Evolutionary conservation across 2,888 invertebrate species (phyloP).

Genomic region (Nomada lathburiana): DNA sequence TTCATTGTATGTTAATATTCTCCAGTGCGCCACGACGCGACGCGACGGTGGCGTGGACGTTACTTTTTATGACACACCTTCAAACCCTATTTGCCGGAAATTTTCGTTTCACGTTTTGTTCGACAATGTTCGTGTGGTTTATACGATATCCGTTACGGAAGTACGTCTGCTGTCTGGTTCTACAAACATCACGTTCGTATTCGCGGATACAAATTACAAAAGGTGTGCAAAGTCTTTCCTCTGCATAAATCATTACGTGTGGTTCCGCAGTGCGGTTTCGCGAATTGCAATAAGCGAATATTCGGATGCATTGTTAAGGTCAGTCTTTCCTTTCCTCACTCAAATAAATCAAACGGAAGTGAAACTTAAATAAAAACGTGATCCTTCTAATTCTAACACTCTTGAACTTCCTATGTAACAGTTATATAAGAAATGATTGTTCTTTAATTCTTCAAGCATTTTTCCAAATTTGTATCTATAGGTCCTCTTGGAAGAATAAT

Average conservation of each 20-base stretch:
- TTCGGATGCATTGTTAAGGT: conserved; percentile 38
- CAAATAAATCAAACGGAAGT: no score
- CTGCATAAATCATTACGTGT: conserved; percentile 75
- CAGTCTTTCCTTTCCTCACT: conserved; percentile 12
- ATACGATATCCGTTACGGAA: background rate
- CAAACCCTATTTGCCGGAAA: background rate
- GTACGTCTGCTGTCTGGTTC: conserved; percentile 11
- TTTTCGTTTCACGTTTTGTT: background rate
- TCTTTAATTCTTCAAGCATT: background rate
- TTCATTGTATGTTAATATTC: conserved; percentile 39
- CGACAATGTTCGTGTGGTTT: background rate
- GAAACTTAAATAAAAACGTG: background rate
- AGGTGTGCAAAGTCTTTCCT: conserved; percentile 70
- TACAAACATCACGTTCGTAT: conserved; percentile 20
- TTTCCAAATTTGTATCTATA: background rate
- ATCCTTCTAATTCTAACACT: background rate
- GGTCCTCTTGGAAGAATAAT: background rate
- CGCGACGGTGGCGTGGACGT: background rate
- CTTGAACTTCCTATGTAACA: no score
- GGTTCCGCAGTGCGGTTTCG: conserved; percentile 73
- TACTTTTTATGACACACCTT: conserved; percentile 6
- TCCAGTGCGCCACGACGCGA: background rate
- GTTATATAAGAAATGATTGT: no score
- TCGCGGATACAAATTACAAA: conserved; percentile 54
- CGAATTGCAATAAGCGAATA: conserved; percentile 45